Base-by-base conservation (phyloP, 2,888 invertebrate genomes). In the Scaptomyza caliginosa region DNA sequence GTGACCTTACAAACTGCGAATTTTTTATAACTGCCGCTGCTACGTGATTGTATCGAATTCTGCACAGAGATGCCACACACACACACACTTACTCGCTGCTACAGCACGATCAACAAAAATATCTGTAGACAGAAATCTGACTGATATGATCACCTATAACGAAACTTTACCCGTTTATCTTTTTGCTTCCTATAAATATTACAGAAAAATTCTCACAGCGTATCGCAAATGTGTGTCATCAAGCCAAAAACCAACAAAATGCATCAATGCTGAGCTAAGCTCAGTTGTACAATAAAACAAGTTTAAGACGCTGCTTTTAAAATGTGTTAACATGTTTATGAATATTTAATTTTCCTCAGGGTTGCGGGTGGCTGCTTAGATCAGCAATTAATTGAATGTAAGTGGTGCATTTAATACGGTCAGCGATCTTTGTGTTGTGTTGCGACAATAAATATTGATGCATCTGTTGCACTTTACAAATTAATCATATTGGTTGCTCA, bases 191-290 rank as follows among this genome's bases (percentile, higher is more conserved):
- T 1, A 1, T 45, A 6, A 43, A 16, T 43, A n/a, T 63, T 16
- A 10, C 8, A 13, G 36, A n/a, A 11, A 40, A 56, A 49, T 74
- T 74, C 45, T 56, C 54, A 10, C 70, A 72, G 76, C 57, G 72
- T 75, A 36, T 28, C 30, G 55, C 49, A 6, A 48, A 72, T 36
- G 54, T 74, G 64, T 74, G 71, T 72, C 70, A 70, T 30, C 38
- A 42, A 45, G 54, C 23, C n/a, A 42, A 57, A 57, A 38, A 39
- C n/a, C 39, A n/a, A 6, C 21, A 17, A 16, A 50, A 23, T 54
- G 52, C 48, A 49, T 49, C 54, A 51, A 30, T 58, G 71, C 75
- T 72, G 71, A 72, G 48, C 54, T 71, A 30, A 74, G 75, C 75
- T 58, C 16, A 13, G 24, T 21, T 48, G 11, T 11, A 51, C 21